phyloP scores from a whole-genome alignment of 2,113 vertebrate species.

The Takifugu bimaculatus region DNA sequence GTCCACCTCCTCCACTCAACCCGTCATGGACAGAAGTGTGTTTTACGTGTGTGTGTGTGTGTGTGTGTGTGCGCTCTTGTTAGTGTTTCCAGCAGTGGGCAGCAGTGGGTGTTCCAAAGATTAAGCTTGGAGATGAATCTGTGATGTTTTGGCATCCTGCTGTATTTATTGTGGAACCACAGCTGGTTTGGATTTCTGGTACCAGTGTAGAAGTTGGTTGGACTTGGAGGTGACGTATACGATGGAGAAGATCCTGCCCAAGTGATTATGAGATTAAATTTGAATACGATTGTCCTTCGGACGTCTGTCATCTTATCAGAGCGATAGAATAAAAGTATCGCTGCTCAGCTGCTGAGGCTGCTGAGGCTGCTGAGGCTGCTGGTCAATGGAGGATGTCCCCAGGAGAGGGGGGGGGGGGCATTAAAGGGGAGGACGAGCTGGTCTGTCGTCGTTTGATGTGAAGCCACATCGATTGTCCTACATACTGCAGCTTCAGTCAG shows the following conservation, averaged over 20 bases:
- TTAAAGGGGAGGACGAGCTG: not conserved
- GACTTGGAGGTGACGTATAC: slow-evolving; percentile 42
- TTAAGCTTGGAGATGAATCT: slow-evolving; percentile 54
- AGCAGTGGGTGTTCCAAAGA: slow-evolving; percentile 54
- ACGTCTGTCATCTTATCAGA: slow-evolving; percentile 7
- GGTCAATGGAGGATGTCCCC: not conserved
- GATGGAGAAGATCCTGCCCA: slow-evolving; percentile 16
- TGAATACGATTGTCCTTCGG: not conserved
- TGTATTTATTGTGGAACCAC: slow-evolving; percentile 70
- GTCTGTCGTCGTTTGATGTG: slow-evolving; percentile 37
- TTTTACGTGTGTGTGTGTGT: slow-evolving; percentile 19
- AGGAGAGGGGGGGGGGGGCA: not conserved
- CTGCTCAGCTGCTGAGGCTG: not conserved
- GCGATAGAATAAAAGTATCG: not conserved
- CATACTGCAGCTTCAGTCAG: slow-evolving; percentile 18
- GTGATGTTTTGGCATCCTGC: slow-evolving; percentile 34
- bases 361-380: not conserved
- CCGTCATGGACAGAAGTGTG: slow-evolving; percentile 35
- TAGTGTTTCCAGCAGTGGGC: slow-evolving; percentile 40
- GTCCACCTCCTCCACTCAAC: slow-evolving; percentile 28
- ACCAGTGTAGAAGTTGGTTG: slow-evolving; percentile 36
- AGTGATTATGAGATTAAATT: no score
- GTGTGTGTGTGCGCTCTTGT: not conserved
- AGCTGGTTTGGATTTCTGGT: slow-evolving; percentile 69
- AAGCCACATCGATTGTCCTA: slow-evolving; percentile 59